Conservation (phyloP, 2,113 vertebrate genomes). For the Sebastes fasciatus region DNA sequence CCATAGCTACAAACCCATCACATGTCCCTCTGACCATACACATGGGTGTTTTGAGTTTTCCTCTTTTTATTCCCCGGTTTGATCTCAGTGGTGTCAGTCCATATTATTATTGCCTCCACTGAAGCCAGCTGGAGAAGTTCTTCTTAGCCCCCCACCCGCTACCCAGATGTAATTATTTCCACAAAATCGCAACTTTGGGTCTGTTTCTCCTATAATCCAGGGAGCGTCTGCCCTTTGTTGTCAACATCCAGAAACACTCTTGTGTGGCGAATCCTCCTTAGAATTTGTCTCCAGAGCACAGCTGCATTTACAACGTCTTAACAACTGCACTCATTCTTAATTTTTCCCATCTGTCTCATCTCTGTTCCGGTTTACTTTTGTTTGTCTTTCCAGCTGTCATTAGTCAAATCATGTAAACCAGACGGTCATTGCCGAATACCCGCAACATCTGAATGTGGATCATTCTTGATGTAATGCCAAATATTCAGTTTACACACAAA, state of each 20-base stretch:
- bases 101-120: constrained; percentile 5
- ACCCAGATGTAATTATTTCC: neutral
- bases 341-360: neutral
- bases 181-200: neutral
- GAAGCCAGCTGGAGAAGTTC: constrained; percentile 26
- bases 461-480: neutral
- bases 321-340: neutral
- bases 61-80: constrained; percentile 31
- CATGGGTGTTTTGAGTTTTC: constrained; percentile 31
- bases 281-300: neutral
- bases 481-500: neutral
- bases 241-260: neutral
- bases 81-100: constrained; percentile 25
- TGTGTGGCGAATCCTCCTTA: neutral
- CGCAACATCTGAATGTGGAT: neutral
- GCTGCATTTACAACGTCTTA: constrained; percentile 3
- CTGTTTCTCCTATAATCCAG: neutral
- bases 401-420: neutral
- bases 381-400: neutral
- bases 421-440: too few species aligned
- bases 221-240: neutral
- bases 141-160: neutral
- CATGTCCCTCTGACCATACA: constrained; percentile 42
- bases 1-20: constrained; percentile 59
- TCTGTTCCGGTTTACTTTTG: neutral